These are phyloP conservation scores for Pardalotus punctatus DNA, from an alignment of 2,113 vertebrate genomes.

Conservation along the genomic window DNA sequence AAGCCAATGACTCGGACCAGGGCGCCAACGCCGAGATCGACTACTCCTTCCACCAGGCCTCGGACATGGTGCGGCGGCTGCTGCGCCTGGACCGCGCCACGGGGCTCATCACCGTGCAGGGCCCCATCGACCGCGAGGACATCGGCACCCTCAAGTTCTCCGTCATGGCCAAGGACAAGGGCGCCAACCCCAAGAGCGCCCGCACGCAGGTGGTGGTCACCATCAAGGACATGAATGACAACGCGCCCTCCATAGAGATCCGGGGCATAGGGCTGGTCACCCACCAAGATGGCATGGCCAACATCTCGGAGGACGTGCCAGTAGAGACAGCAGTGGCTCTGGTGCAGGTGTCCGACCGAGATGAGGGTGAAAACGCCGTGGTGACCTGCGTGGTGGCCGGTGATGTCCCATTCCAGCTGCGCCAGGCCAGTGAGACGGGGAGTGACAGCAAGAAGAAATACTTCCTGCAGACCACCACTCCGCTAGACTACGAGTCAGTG, in stretches of 20 bases:
- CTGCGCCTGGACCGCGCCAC: slow-evolving; percentile 88
- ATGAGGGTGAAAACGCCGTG: slow-evolving; percentile 93
- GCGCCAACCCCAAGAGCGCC: slow-evolving; percentile 87
- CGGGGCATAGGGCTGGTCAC: slow-evolving; percentile 92
- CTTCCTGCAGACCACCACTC: slow-evolving; percentile 93
- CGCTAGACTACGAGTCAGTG: slow-evolving; percentile 88
- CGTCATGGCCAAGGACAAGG: slow-evolving; percentile 89
- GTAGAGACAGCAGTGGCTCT: slow-evolving; percentile 92
- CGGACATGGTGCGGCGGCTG: slow-evolving; percentile 84
- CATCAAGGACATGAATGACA: slow-evolving; percentile 93
- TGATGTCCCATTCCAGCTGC: slow-evolving; percentile 92
- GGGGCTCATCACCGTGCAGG: slow-evolving; percentile 92
- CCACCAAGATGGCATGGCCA: slow-evolving; percentile 91
- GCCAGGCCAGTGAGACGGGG: slow-evolving; percentile 87
- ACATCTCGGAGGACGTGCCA: slow-evolving; percentile 95
- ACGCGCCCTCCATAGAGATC: slow-evolving; percentile 89
- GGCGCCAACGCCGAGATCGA: slow-evolving; percentile 90
- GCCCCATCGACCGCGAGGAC: slow-evolving; percentile 91
- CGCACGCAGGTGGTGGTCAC: slow-evolving; percentile 86
- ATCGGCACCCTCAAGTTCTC: slow-evolving; percentile 88
- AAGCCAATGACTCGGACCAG: slow-evolving; percentile 92
- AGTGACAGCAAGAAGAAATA: slow-evolving; percentile 96
- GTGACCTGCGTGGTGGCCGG: slow-evolving; percentile 96
- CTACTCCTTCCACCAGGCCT: slow-evolving; percentile 89
- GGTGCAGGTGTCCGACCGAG: slow-evolving; percentile 93